Conservation (phyloP, 2,888 invertebrate species). For the Eugnorisma glareosa region DNA sequence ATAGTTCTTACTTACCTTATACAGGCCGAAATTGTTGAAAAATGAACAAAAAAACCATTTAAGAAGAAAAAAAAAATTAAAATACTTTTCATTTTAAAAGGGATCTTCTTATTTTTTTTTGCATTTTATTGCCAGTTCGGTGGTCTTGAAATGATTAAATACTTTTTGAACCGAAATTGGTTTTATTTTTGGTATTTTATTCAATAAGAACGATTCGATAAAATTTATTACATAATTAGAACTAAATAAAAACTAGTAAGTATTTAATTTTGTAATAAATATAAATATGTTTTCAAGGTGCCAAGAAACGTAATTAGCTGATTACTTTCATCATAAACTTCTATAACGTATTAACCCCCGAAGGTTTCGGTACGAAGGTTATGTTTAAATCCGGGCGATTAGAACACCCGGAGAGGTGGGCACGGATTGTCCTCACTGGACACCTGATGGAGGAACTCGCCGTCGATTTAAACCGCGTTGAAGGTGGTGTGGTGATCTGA, state of each 20-base stretch:
- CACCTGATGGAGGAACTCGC: too few species aligned
- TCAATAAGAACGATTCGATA: not conserved
- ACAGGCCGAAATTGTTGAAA: not conserved
- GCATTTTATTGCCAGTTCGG: constrained; percentile 1
- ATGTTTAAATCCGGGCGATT: too few species aligned
- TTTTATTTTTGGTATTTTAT: not conserved
- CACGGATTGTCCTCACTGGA: too few species aligned
- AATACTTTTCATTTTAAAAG: not conserved
- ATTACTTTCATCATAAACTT: not conserved
- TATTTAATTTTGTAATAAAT: not conserved
- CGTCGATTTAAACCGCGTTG: too few species aligned
- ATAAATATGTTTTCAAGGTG: not conserved
- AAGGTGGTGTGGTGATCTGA: too few species aligned
- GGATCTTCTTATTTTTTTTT: not conserved
- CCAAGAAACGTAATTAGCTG: not conserved
- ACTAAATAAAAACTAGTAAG: not conserved
- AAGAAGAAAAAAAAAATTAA: not conserved
- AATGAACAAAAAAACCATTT: not conserved
- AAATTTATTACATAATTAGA: not conserved
- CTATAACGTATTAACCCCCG: not conserved
- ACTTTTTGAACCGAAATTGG: constrained; percentile 4
- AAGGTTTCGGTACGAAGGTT: not conserved
- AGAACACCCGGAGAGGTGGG: too few species aligned
- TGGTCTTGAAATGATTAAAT: not conserved
- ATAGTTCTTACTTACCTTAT: not conserved